phyloP scores from a whole-genome alignment of 2,113 vertebrate species.

The Anser brachyrhynchus region DNA sequence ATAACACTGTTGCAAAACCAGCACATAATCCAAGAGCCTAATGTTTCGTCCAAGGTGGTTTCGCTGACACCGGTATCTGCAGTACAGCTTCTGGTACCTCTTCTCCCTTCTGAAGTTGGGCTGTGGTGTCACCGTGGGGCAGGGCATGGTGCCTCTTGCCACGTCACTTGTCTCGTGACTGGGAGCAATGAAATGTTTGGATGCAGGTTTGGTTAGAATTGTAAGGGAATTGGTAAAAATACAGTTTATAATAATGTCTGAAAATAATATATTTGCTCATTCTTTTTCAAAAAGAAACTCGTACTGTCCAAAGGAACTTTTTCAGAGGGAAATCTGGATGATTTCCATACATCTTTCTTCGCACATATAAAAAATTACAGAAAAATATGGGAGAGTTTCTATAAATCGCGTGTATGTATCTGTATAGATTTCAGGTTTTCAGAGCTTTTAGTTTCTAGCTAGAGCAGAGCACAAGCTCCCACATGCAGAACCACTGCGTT shows the following conservation, averaged over 20 bases:
- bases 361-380: rapidly evolving
- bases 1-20: too few relatives aligned
- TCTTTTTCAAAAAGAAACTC: neutral
- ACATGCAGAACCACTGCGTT: rapidly evolving
- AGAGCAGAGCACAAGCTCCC: neutral
- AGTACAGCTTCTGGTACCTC: rapidly evolving
- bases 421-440: neutral
- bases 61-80: neutral
- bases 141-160: neutral
- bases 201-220: neutral
- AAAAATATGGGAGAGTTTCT: rapidly evolving
- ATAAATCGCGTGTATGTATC: neutral
- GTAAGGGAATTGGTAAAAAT: neutral
- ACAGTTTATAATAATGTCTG: neutral
- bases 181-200: neutral
- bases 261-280: neutral
- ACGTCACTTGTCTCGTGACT: neutral
- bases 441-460: neutral
- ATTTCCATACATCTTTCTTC: neutral
- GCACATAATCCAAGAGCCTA: neutral
- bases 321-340: neutral
- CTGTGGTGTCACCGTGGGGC: rapidly evolving
- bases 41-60: neutral
- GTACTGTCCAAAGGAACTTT: neutral
- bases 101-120: neutral